Conservation (phyloP, 2,888 invertebrate genomes). For the Synanthedon vespiformis region DNA sequence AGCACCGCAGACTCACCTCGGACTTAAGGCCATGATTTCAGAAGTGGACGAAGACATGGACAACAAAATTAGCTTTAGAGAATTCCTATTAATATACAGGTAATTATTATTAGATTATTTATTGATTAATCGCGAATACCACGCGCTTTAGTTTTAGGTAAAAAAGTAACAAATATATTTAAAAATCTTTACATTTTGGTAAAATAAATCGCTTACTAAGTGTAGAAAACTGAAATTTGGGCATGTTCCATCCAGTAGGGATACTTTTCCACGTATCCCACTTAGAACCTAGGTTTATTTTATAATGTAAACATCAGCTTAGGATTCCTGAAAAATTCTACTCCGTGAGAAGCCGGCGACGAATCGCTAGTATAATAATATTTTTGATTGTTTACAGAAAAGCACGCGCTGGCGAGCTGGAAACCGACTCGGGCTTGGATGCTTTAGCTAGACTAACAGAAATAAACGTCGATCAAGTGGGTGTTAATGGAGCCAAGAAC, state of each 20-base stretch:
- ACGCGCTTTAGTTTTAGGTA: background rate
- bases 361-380: too few relatives aligned
- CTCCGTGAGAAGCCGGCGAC: too few relatives aligned
- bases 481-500: conserved; percentile 93
- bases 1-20: conserved; percentile 95
- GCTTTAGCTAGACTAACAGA: conserved; percentile 89
- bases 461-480: conserved; percentile 93
- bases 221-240: background rate
- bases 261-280: background rate
- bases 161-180: background rate
- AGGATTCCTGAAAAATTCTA: too few relatives aligned
- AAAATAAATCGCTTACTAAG: too few relatives aligned
- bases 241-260: too few relatives aligned
- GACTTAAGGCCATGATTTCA: conserved; percentile 93
- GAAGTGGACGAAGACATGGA: conserved; percentile 91
- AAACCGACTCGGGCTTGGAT: conserved; percentile 86
- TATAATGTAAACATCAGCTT: too few relatives aligned
- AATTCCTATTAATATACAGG: conserved; percentile 83
- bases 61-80: conserved; percentile 90
- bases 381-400: conserved; percentile 68
- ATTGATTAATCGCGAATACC: too few relatives aligned
- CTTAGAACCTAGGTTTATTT: background rate
- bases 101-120: conserved; percentile 10
- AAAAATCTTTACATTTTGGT: background rate
- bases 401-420: conserved; percentile 91